Percentiles rank a stretch among this genome's conserved stretches.
Evolutionary conservation across 2,888 invertebrate genomes (phyloP).

Genomic region (Eupithecia pulchellata): DNA sequence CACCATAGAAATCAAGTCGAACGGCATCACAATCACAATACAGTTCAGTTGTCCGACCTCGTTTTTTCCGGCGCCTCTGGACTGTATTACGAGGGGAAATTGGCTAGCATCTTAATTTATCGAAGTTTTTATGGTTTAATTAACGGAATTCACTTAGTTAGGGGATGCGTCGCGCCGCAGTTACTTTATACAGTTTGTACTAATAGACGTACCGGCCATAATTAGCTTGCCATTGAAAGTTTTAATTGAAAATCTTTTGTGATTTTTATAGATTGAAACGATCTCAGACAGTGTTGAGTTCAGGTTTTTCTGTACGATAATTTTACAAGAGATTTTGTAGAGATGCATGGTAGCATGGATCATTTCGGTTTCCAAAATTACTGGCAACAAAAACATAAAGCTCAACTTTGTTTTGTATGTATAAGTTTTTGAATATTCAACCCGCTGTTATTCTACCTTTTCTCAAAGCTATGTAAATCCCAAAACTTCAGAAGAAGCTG

Average conservation of each 20-base stretch:
- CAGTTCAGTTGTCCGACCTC: conserved; percentile 22
- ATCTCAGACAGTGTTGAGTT: conserved; percentile 60
- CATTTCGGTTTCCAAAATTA: neutral
- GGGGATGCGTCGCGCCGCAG: conserved; percentile 62
- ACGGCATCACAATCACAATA: neutral
- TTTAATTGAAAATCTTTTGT: conserved; percentile 84
- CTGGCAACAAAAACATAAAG: neutral
- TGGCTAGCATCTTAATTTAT: conserved; percentile 86
- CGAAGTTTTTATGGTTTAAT: conserved; percentile 87
- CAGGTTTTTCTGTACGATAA: neutral
- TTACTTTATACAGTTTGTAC: conserved; percentile 67
- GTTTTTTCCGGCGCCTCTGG: conserved; percentile 39
- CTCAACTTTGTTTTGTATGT: neutral
- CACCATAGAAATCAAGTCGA: conserved; percentile 4
- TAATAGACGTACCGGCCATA: conserved; percentile 79
- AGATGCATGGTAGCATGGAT: neutral
- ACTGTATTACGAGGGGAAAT: conserved; percentile 83
- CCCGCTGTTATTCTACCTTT: neutral
- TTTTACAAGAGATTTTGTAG: neutral
- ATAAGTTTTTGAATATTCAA: neutral
- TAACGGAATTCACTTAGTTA: conserved; percentile 85
- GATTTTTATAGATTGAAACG: conserved; percentile 79
- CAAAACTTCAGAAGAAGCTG: conserved; percentile 34
- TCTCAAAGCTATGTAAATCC: neutral
- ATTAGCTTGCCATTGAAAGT: conserved; percentile 82